Evolutionary conservation across 2,888 invertebrate species (phyloP).

Genomic region (Pseudococcus longispinus): DNA sequence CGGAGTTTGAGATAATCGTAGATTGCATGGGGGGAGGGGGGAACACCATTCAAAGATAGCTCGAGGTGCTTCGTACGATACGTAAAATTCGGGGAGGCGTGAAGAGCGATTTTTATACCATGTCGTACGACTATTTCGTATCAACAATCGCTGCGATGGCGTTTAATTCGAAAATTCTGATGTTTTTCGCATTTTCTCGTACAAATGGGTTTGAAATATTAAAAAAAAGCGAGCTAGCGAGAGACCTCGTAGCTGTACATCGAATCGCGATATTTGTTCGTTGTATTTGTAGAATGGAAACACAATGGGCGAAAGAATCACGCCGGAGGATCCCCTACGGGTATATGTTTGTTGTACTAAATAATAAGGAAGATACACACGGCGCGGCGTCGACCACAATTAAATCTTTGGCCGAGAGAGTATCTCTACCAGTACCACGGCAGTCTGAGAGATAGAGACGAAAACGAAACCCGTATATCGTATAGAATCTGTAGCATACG

Average conservation of each 20-base stretch:
- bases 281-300: background rate
- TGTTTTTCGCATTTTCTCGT: background rate
- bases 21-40: too few species aligned
- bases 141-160: background rate
- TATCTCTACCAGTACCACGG: background rate
- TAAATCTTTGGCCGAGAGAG: background rate
- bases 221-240: background rate
- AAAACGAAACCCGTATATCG: background rate
- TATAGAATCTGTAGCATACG: background rate
- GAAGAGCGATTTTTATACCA: background rate
- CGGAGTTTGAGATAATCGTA: too few species aligned
- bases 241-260: background rate
- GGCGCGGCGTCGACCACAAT: background rate
- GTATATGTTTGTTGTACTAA: constrained; percentile 4
- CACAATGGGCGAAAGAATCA: background rate
- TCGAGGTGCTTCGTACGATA: background rate
- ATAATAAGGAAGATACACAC: background rate
- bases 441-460: background rate
- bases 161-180: background rate
- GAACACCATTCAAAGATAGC: too few species aligned
- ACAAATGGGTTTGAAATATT: background rate
- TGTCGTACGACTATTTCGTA: background rate
- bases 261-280: background rate
- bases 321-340: background rate
- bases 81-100: background rate